Evolutionary conservation across 2,888 invertebrate species (phyloP).

Genomic region (Synergus laeviventris): DNA sequence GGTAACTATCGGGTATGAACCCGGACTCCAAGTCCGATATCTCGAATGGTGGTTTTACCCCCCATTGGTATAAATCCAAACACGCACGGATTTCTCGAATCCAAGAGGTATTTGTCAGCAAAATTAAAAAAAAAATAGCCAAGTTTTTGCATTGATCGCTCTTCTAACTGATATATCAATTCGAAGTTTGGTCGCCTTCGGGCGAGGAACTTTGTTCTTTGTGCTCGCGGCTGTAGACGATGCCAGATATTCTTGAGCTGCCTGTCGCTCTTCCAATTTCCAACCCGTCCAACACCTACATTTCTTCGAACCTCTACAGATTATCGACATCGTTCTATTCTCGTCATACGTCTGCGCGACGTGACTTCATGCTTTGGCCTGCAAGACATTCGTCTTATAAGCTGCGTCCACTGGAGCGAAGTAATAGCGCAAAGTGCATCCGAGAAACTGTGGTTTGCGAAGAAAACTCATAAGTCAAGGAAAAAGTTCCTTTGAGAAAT

Average conservation of each 20-base stretch:
- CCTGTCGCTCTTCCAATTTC: slow-evolving; percentile 36
- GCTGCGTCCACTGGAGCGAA: slow-evolving; percentile 49
- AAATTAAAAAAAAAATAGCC: neutral
- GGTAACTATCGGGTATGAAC: slow-evolving; percentile 69
- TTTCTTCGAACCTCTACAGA: slow-evolving; percentile 51
- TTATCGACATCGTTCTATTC: slow-evolving; percentile 58
- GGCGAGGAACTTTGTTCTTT: neutral
- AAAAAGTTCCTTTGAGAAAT: slow-evolving; percentile 34
- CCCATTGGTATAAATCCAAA: neutral
- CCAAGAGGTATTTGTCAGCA: neutral
- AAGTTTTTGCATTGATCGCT: neutral
- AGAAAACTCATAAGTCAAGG: slow-evolving; percentile 30
- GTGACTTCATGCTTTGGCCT: slow-evolving; percentile 48
- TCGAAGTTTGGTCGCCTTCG: neutral
- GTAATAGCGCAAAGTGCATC: slow-evolving; percentile 54
- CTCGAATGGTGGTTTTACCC: neutral
- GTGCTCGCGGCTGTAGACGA: slow-evolving; percentile 1
- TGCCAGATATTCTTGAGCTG: slow-evolving; percentile 39
- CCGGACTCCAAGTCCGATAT: neutral
- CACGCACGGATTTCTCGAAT: slow-evolving; percentile 15
- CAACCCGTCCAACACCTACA: slow-evolving; percentile 36
- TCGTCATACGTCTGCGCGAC: slow-evolving; percentile 53
- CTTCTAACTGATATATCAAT: neutral
- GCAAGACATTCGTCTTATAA: slow-evolving; percentile 54
- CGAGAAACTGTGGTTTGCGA: slow-evolving; percentile 27